These are phyloP conservation scores for Pyrocoelia pectoralis DNA, from an alignment of 2,888 invertebrate species.

Conservation along the genomic window DNA sequence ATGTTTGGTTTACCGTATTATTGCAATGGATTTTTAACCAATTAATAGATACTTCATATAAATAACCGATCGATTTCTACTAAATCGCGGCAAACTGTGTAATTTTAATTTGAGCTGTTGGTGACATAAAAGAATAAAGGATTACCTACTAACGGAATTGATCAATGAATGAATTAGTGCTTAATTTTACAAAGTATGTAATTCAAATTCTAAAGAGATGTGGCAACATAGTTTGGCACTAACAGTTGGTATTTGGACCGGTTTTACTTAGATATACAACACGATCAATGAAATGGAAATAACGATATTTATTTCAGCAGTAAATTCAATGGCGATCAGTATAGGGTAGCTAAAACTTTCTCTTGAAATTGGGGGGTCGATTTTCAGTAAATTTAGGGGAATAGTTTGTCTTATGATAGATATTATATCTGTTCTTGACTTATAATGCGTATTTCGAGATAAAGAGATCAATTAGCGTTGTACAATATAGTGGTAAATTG, in stretches of 20 bases:
- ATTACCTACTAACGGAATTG: too few relatives aligned
- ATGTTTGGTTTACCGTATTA: too few relatives aligned
- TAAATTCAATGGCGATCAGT: constrained; percentile 37
- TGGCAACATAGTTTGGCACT: constrained; percentile 38
- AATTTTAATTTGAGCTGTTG: too few relatives aligned
- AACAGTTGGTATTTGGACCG: constrained; percentile 42
- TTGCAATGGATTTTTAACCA: too few relatives aligned
- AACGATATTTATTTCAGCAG: constrained; percentile 37
- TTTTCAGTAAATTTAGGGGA: constrained; percentile 23
- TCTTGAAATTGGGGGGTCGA: constrained; percentile 22
- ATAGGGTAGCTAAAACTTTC: constrained; percentile 20
- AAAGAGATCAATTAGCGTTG: too few relatives aligned
- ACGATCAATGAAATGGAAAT: constrained; percentile 49
- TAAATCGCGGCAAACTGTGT: too few relatives aligned
- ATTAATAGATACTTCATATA: too few relatives aligned
- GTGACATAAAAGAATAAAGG: too few relatives aligned
- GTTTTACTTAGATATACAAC: constrained; percentile 41
- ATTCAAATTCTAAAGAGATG: constrained; percentile 23
- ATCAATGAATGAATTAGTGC: too few relatives aligned
- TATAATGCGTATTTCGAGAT: too few relatives aligned
- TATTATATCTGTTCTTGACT: constrained; percentile 24
- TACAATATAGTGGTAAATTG: too few relatives aligned
- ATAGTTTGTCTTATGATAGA: constrained; percentile 20
- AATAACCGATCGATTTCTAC: too few relatives aligned
- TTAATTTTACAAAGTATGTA: not conserved